Evolutionary conservation across 2,113 vertebrate genomes (phyloP).

Genomic region (Macheiramphus alcinus): DNA sequence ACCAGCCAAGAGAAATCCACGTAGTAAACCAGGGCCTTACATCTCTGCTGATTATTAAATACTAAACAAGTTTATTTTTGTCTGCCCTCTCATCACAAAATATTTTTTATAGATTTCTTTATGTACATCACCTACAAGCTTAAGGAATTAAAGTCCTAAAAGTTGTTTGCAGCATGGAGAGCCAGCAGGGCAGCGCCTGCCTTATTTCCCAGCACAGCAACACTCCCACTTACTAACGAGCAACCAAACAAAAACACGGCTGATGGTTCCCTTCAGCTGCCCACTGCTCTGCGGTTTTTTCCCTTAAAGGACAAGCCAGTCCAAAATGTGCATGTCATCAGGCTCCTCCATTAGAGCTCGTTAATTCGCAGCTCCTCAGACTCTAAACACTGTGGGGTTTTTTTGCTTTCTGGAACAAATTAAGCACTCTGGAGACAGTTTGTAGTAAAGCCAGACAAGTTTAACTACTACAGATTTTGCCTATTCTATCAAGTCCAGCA

Average conservation of each 20-base stretch:
- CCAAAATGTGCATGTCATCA: not conserved
- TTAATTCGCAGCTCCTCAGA: not conserved
- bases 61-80: not conserved
- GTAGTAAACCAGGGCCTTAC: accelerated
- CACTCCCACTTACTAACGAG: not conserved
- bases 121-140: not conserved
- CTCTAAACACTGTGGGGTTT: not conserved
- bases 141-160: not conserved
- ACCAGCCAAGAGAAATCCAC: not conserved
- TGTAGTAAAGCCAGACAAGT: not conserved
- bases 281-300: slow-evolving; percentile 15
- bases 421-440: not conserved
- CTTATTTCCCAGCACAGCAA: not conserved
- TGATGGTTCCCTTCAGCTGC: not conserved
- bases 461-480: not conserved
- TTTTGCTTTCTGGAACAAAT: not conserved
- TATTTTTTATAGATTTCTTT: not conserved
- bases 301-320: slow-evolving; percentile 45
- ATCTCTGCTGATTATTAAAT: not conserved
- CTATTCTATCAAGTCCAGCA: not conserved
- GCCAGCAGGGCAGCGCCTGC: not conserved
- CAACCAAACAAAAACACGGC: not conserved
- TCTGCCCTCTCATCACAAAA: not conserved
- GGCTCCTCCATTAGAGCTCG: not conserved
- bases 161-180: not conserved